Evolutionary conservation across 2,797 vertebrate genomes (phyloP).

Genomic region (Lutjanus argentimaculatus): DNA sequence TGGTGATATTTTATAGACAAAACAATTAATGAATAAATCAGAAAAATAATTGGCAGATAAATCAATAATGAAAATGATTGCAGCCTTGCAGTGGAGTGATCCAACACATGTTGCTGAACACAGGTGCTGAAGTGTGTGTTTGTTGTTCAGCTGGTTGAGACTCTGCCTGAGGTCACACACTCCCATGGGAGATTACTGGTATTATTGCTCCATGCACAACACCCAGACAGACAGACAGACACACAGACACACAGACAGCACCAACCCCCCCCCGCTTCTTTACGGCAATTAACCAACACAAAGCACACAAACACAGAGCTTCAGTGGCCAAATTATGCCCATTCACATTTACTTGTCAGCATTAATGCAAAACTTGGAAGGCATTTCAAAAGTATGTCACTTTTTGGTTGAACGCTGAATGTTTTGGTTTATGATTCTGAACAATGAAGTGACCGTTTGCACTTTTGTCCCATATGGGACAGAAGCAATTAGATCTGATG

Average conservation of each 20-base stretch:
- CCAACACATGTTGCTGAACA: neutral
- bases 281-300: conserved; percentile 61
- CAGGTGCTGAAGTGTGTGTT: conserved; percentile 41
- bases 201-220: conserved; percentile 37
- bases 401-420: neutral
- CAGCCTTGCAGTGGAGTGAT: neutral
- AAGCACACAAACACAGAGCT: conserved; percentile 53
- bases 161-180: conserved; percentile 45
- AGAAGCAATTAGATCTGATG: conserved; percentile 40
- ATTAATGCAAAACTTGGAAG: conserved; percentile 6
- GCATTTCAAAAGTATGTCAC: neutral
- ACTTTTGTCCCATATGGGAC: conserved; percentile 13
- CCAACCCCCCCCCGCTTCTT: conserved; percentile 39
- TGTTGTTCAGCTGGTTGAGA: conserved; percentile 28
- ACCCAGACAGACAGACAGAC: conserved; percentile 43
- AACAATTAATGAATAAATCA: neutral
- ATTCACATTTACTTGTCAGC: conserved; percentile 37
- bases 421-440: conserved; percentile 21
- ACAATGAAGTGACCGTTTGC: conserved; percentile 38
- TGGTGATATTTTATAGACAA: neutral
- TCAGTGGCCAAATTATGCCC: conserved; percentile 38
- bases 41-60: neutral
- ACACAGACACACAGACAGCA: conserved; percentile 21
- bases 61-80: too few relatives aligned
- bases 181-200: conserved; percentile 42